Evolutionary conservation across 2,113 vertebrate species (phyloP).

Genomic region (Sturnus vulgaris): DNA sequence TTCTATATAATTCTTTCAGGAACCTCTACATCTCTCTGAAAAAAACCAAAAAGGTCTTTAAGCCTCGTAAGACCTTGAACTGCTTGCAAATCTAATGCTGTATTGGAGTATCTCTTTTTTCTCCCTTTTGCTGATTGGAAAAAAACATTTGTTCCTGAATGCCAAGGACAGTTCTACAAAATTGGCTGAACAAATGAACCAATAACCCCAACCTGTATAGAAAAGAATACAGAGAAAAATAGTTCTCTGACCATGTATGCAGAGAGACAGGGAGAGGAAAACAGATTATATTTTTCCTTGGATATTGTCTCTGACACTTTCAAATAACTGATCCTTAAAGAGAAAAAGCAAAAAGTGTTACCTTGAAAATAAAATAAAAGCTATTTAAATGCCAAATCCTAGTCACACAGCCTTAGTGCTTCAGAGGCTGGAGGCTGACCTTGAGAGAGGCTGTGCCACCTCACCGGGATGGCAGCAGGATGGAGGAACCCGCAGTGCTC

Average conservation of each 20-base stretch:
- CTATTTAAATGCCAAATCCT: background rate
- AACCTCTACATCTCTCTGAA: background rate
- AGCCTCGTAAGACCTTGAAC: conserved; percentile 11
- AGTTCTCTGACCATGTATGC: background rate
- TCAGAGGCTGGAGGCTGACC: background rate
- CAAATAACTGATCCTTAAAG: background rate
- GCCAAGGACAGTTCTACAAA: conserved; percentile 39
- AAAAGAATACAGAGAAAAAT: background rate
- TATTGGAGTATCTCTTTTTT: conserved; percentile 47
- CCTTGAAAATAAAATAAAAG: background rate
- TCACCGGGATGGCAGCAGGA: background rate
- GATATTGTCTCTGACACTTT: background rate
- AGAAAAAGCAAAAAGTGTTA: background rate
- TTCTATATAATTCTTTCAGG: background rate
- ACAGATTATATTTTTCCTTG: background rate
- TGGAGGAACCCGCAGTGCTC: background rate
- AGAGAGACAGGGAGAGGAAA: background rate
- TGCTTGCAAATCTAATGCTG: conserved; percentile 22
- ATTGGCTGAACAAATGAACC: conserved; percentile 33
- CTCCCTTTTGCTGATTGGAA: conserved; percentile 41
- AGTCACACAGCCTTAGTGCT: background rate
- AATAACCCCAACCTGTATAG: background rate
- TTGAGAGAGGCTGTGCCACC: background rate
- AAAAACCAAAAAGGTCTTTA: background rate
- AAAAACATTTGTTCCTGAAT: conserved; percentile 23